A percentile compares a stretch with the other conserved stretches of the same genome.
These are phyloP conservation scores for Dorcus parallelipipedus DNA, from an alignment of 2,888 invertebrate species.

Conservation along the genomic window DNA sequence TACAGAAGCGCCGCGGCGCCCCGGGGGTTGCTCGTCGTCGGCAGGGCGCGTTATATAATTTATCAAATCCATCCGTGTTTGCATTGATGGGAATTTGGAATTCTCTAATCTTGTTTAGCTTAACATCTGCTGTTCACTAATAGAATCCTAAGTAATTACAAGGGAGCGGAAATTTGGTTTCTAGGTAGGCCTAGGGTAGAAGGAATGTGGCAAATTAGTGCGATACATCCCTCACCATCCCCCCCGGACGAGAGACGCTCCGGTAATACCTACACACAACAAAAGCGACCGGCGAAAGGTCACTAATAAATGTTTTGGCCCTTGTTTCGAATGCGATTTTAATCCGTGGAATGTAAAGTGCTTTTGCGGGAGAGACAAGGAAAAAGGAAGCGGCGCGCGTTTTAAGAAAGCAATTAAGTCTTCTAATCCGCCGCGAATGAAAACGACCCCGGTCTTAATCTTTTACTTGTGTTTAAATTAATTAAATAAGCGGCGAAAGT, in stretches of 20 bases:
- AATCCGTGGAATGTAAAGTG: no score
- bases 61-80: constrained; percentile 12
- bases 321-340: no score
- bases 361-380: no score
- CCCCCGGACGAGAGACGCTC: no score
- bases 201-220: constrained; percentile 26
- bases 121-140: constrained; percentile 26
- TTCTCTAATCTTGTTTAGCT: constrained; percentile 25
- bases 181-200: constrained; percentile 18
- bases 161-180: constrained; percentile 27
- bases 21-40: background rate
- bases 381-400: background rate
- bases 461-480: constrained; percentile 25
- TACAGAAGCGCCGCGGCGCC: no score
- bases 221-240: constrained; percentile 17
- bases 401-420: constrained; percentile 29
- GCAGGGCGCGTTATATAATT: background rate
- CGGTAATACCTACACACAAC: no score
- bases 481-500: constrained; percentile 19
- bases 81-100: constrained; percentile 1
- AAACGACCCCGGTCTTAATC: constrained; percentile 26
- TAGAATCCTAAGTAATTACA: constrained; percentile 22
- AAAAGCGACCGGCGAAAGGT: no score
- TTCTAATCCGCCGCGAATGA: constrained; percentile 26
- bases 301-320: no score